Percentiles rank a stretch among this genome's conserved stretches.
Conservation (phyloP, 2,797 vertebrate genomes). For the Luscinia luscinia region DNA sequence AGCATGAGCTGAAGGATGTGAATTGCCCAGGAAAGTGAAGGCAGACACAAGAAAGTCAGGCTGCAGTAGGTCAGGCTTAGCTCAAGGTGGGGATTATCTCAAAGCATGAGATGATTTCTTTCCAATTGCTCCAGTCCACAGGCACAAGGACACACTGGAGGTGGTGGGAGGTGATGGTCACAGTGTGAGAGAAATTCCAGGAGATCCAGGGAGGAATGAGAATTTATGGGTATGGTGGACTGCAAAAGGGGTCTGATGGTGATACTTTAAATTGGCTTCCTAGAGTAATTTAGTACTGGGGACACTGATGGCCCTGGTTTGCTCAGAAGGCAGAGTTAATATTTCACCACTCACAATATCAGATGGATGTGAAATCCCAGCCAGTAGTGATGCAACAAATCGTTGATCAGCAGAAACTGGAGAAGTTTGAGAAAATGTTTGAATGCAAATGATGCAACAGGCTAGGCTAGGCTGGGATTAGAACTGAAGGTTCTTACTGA, state of each 20-base stretch:
- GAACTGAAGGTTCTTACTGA: not conserved
- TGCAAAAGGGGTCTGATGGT: not conserved
- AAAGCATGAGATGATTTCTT: not conserved
- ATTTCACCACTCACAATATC: not conserved
- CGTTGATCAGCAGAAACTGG: not conserved
- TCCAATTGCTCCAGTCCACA: fast-evolving
- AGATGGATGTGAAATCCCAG: not conserved
- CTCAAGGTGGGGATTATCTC: not conserved
- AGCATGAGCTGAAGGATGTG: not conserved
- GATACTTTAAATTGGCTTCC: not conserved
- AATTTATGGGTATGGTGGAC: not conserved
- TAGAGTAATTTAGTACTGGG: not conserved
- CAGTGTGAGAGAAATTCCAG: fast-evolving
- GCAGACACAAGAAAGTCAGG: not conserved
- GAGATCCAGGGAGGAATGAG: not conserved
- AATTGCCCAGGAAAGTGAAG: not conserved
- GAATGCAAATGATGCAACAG: not conserved
- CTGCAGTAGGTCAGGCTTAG: not conserved
- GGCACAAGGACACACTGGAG: not conserved
- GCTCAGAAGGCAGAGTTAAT: not conserved
- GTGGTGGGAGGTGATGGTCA: not conserved
- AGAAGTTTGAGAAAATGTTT: not conserved
- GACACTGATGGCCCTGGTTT: not conserved
- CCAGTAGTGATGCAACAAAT: not conserved
- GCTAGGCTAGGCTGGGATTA: not conserved